Base-by-base conservation (phyloP, 2,113 vertebrate species). In the Sinocyclocheilus anophthalmus region DNA sequence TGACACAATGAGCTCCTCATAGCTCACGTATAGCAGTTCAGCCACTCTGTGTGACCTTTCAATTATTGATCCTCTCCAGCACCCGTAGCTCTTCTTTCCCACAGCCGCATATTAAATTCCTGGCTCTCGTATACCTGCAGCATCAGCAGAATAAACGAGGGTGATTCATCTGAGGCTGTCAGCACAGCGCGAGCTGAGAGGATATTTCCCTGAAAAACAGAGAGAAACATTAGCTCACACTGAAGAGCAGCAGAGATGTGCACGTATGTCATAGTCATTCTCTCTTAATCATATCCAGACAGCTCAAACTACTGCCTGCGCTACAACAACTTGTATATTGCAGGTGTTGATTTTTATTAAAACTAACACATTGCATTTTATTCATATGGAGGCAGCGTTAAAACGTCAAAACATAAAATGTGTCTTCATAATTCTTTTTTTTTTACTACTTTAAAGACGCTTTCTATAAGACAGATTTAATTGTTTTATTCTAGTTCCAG, bases 131-230 rank as follows among this genome's bases (percentile, higher is more conserved):
- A 77, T 77, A 87, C 87, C 88, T 93, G 94, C 92, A 75, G 92
- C 26, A 91, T 94, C 94, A 93, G 93, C 91, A 84, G 88, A 84
- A 59, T 84, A 83, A 76, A 61, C 3, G 55, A 82, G 78, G 89
- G 91, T 91, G 91, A 93, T 94, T 94, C 91, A 93, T 93, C 92
- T 73, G n/a, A 11, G 57, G 37, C 87, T 92, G 88, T 92, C 92
- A 92, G 88, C 76, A 77, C 18, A 84, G 88, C 65, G 82, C 81
- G 87, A 90, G 90, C 89, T 90, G 89, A 93, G 89, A 91, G 87
- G 92, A 87, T 76, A 73, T 85, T 88, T 89, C 86, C 83, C 80
- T 87, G 5, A 48, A 86, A 91, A 87, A 89, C 88, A 69, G 53
- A 30, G 53, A 30, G 76, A 91, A 89, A 91, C 89, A 92, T 87